Base-by-base conservation (phyloP, 2,888 invertebrate genomes). In the Pristionchus fissidentatus region DNA sequence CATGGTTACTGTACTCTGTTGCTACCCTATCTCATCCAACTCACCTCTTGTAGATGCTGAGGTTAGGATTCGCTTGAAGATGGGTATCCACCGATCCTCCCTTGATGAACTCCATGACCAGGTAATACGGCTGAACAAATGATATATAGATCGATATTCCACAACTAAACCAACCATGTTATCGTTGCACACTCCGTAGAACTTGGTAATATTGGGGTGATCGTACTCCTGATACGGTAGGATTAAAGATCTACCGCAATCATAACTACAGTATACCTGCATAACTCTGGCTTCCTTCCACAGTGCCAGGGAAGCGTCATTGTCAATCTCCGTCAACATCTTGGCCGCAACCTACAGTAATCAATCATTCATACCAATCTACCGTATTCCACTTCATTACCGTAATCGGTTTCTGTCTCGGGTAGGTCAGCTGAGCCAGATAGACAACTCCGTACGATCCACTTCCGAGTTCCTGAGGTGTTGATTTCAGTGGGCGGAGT, bases 261-360 rank as follows among this genome's bases (percentile, higher is more conserved):
- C n/a, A n/a, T 38, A 38, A 29, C 29, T 8, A 19, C 13, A 5
- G 60, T 75, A 83, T 26, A 73, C 60, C 83, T 84, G 84, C 85
- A 87, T 85, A n/a, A 85, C 83, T 26, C 87, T 84, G 1, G 86
- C 87, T 60, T 87, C 87, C 38, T 85, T 85, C 87, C 86, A 87
- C 22, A 86, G 84, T 41, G 86, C 84, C 35, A 62, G 84, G 15
- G 78, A 84, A 19, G 87, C 85, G 43, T 87, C 87, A 38, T 70
- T 26, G 62, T 83, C 84, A 43, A 77, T 77, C 22, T 87, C 85
- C 29, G 84, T 78, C 5, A 87, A 83, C 75, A 83, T 83, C 78
- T 87, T 87, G 29, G 85, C 83, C n/a, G 87, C 87, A 19, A 87
- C 87, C 80, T 77, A 32, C 49, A 77, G 49, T 77, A 77, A 26